A percentile compares a stretch with the other conserved stretches of the same genome.
phyloP scores from a whole-genome alignment of 64 coral and sea anemone genomes.

The Montipora cactus region DNA sequence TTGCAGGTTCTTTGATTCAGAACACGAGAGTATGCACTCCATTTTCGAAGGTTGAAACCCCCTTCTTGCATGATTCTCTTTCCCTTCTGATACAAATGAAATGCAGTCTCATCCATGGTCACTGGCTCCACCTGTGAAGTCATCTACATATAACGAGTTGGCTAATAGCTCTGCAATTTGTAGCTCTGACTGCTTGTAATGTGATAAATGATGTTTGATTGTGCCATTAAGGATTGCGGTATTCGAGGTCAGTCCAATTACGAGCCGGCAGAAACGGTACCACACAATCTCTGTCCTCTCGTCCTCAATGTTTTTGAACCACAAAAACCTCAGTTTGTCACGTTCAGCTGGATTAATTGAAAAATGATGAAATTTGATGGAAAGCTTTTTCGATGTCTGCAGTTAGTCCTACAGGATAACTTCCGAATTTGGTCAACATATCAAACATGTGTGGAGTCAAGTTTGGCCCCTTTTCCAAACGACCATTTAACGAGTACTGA shows the following conservation, averaged over 20 bases:
- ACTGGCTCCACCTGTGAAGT: conserved; percentile 30
- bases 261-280: conserved; percentile 37
- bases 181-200: conserved; percentile 34
- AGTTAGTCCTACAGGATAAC: too few relatives aligned
- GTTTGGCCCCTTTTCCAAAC: too few relatives aligned
- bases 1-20: conserved; percentile 7
- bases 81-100: conserved; percentile 55
- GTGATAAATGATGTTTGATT: conserved; percentile 58
- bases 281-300: conserved; percentile 22
- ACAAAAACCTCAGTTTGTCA: too few relatives aligned
- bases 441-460: too few relatives aligned
- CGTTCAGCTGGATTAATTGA: too few relatives aligned
- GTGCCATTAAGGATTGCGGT: conserved; percentile 41
- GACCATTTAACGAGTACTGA: too few relatives aligned
- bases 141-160: conserved; percentile 67
- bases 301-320: neutral
- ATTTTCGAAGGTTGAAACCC: conserved; percentile 70
- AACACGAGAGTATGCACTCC: conserved; percentile 26
- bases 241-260: conserved; percentile 52
- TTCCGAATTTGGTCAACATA: too few relatives aligned
- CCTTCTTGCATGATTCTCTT: conserved; percentile 52
- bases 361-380: too few relatives aligned
- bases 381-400: too few relatives aligned
- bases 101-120: conserved; percentile 22
- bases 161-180: conserved; percentile 23